These are phyloP conservation scores for Ectropis grisescens DNA, from an alignment of 1,140 invertebrate genomes.

Conservation along the genomic window DNA sequence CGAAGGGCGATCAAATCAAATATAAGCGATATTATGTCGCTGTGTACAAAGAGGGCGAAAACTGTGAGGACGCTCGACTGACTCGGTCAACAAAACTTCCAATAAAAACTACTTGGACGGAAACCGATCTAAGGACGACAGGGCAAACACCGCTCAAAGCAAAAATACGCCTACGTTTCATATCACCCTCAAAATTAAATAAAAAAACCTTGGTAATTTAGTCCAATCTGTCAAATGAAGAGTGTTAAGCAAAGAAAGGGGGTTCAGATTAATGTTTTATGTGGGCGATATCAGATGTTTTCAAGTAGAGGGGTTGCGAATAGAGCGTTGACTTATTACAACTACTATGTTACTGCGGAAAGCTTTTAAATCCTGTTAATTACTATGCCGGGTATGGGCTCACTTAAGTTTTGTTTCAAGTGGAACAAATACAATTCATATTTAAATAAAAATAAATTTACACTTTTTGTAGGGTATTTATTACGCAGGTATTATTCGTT, in stretches of 20 bases:
- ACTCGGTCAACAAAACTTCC: slow-evolving; percentile 42
- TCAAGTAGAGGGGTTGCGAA: slow-evolving; percentile 12
- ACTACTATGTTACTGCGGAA: no score
- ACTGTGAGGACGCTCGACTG: slow-evolving; percentile 24
- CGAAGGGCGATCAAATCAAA: slow-evolving; percentile 38
- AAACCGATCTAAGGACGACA: slow-evolving; percentile 28
- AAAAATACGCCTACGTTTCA: slow-evolving; percentile 28
- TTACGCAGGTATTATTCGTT: no score
- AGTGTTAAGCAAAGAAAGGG: slow-evolving; percentile 64
- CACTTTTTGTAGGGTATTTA: no score
- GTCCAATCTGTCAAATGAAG: slow-evolving; percentile 65
- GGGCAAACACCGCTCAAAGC: slow-evolving; percentile 38
- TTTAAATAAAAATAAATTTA: no score
- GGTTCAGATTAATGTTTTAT: slow-evolving; percentile 43
- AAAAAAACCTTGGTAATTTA: slow-evolving; percentile 58
- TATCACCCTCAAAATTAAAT: slow-evolving; percentile 58
- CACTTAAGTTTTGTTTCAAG: no score
- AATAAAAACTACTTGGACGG: slow-evolving; percentile 57
- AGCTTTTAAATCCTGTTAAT: no score
- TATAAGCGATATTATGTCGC: slow-evolving; percentile 43
- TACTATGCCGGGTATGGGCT: no score
- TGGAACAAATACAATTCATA: no score
- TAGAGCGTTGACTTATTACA: no score
- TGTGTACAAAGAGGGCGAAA: slow-evolving; percentile 29
- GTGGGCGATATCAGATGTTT: slow-evolving; percentile 35